phyloP scores from a whole-genome alignment of 2,888 invertebrate genomes.

The Anodontia alba region DNA sequence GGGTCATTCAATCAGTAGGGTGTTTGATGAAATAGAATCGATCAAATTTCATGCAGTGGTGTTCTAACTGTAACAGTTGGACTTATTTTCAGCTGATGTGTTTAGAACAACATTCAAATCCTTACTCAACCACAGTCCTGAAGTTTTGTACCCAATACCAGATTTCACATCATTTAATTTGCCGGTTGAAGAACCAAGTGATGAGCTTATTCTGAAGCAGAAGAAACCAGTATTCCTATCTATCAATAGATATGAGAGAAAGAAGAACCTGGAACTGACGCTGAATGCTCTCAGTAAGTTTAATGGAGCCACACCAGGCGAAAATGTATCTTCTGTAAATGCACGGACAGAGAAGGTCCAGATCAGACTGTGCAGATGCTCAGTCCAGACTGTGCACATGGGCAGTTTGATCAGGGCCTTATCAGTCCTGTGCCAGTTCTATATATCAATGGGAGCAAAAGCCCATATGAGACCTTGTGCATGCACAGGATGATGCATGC shows the following conservation, averaged over 20 bases:
- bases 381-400: too few species aligned
- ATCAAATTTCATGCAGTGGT: too few species aligned
- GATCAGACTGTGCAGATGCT: too few species aligned
- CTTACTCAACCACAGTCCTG: conserved; percentile 88
- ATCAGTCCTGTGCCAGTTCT: too few species aligned
- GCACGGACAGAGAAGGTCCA: too few species aligned
- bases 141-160: conserved; percentile 97
- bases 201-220: conserved; percentile 75
- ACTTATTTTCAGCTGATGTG: conserved; percentile 88
- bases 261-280: conserved; percentile 96
- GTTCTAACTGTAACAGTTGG: too few species aligned
- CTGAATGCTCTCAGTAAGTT: conserved; percentile 90
- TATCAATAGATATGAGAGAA: conserved; percentile 98
- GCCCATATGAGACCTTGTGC: too few species aligned
- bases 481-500: too few species aligned
- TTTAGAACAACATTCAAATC: conserved; percentile 94
- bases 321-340: background rate
- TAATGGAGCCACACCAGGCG: background rate
- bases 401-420: too few species aligned
- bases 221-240: conserved; percentile 90
- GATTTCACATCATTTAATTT: conserved; percentile 87
- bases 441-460: too few species aligned
- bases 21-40: too few species aligned
- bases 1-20: too few species aligned
- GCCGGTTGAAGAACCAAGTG: conserved; percentile 65